Percentiles rank a stretch among this genome's conserved stretches.
These are phyloP conservation scores for Listronotus oregonensis DNA, from an alignment of 1,140 invertebrate species.

Conservation along the genomic window DNA sequence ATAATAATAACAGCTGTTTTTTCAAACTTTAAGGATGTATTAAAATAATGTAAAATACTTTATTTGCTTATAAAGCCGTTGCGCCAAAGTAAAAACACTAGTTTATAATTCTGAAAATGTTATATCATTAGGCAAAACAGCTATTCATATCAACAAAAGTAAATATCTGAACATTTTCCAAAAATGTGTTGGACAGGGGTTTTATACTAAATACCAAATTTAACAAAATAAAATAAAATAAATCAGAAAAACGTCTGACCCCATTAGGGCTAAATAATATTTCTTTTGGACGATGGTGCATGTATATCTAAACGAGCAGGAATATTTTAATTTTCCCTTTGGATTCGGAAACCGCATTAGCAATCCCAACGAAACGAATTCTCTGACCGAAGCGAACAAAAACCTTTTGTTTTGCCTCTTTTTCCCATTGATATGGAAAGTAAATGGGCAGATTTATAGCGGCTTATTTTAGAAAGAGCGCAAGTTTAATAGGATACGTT, in stretches of 20 bases:
- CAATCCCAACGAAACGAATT: conserved; percentile 14
- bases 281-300: conserved; percentile 6
- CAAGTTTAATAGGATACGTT: neutral
- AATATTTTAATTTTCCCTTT: conserved; percentile 18
- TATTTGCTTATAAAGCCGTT: no score
- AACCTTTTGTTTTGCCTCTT: conserved; percentile 18
- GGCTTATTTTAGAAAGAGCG: conserved; percentile 12
- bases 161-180: no score
- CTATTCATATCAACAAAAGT: no score
- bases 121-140: no score
- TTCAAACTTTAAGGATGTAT: no score
- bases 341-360: conserved; percentile 16
- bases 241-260: neutral
- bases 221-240: no score
- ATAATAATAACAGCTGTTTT: no score
- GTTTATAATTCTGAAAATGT: no score
- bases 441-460: conserved; percentile 16
- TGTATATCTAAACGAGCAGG: conserved; percentile 12
- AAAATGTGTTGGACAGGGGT: no score
- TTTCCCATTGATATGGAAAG: conserved; percentile 16
- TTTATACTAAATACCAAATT: no score
- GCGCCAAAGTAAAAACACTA: no score
- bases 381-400: conserved; percentile 15
- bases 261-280: neutral
- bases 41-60: no score